Evolutionary conservation across 1,140 invertebrate species (phyloP).

Genomic region (Ctenoplectra terminalis): DNA sequence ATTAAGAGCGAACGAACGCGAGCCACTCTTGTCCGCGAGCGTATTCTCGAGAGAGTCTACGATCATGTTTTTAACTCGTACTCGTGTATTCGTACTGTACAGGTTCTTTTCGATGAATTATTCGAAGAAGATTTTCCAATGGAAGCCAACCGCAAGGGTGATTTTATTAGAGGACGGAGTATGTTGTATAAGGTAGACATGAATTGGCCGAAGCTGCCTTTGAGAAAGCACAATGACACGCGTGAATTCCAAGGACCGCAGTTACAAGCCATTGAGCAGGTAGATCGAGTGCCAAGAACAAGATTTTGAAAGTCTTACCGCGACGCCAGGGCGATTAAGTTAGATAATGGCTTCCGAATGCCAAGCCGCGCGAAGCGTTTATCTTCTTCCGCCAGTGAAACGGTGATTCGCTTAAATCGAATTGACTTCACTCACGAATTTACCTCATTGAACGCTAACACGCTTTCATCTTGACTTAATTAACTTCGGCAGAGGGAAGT

Average conservation of each 20-base stretch:
- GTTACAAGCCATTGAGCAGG: conserved; percentile 32
- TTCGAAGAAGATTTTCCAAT: neutral
- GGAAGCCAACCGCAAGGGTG: neutral
- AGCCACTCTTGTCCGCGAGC: conserved; percentile 48
- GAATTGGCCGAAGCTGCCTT: neutral
- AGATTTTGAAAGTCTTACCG: conserved; percentile 42
- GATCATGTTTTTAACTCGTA: neutral
- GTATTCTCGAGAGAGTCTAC: conserved; percentile 40
- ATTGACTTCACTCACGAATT: neutral
- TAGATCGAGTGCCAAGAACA: conserved; percentile 28
- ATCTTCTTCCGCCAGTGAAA: conserved; percentile 22
- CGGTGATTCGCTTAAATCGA: neutral
- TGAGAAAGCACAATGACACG: conserved; percentile 25
- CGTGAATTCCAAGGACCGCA: conserved; percentile 8
- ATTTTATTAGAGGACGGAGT: no score
- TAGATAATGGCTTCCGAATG: conserved; percentile 31
- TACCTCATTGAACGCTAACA: neutral
- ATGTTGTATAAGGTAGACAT: neutral
- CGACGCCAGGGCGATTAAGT: conserved; percentile 18
- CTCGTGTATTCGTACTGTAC: no score
- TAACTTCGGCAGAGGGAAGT: neutral
- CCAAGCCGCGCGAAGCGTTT: neutral
- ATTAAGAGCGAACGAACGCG: conserved; percentile 76
- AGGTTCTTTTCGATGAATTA: neutral
- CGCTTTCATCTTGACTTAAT: conserved; percentile 8